These are phyloP conservation scores for Etheostoma cragini DNA, from an alignment of 2,113 vertebrate species.

Conservation along the genomic window DNA sequence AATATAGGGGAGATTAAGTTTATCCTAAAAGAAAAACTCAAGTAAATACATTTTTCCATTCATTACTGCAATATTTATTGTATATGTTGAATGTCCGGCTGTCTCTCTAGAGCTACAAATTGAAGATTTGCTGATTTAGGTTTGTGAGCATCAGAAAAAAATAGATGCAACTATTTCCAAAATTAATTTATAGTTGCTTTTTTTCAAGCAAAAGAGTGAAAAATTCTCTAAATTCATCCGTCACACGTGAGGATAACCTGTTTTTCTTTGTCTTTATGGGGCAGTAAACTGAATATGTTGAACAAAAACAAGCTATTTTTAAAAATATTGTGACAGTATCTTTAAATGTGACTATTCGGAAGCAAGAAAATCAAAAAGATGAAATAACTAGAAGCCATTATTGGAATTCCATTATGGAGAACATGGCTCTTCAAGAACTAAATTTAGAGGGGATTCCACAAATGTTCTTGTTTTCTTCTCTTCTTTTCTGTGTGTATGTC, in stretches of 20 bases:
- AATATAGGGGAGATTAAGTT: background rate
- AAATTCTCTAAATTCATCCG: background rate
- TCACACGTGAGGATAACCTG: background rate
- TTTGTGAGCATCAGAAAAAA: background rate
- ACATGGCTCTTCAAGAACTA: background rate
- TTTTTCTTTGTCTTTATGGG: no score
- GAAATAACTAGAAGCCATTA: background rate
- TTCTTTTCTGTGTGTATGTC: no score
- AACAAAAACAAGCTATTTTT: background rate
- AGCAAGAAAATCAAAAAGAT: background rate
- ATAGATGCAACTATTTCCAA: no score
- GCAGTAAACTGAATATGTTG: background rate
- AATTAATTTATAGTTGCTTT: background rate
- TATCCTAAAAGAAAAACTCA: background rate
- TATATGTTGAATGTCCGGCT: background rate
- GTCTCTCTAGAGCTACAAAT: background rate
- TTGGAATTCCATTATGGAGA: background rate
- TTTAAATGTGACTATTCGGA: background rate
- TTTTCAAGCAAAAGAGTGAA: no score
- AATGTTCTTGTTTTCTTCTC: no score
- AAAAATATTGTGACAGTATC: background rate
- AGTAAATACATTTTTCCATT: background rate
- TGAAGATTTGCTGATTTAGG: no score
- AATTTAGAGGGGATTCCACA: background rate
- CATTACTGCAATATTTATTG: background rate